Evolutionary conservation across 2,888 invertebrate genomes (phyloP).

Genomic region (Tetropium fuscum): DNA sequence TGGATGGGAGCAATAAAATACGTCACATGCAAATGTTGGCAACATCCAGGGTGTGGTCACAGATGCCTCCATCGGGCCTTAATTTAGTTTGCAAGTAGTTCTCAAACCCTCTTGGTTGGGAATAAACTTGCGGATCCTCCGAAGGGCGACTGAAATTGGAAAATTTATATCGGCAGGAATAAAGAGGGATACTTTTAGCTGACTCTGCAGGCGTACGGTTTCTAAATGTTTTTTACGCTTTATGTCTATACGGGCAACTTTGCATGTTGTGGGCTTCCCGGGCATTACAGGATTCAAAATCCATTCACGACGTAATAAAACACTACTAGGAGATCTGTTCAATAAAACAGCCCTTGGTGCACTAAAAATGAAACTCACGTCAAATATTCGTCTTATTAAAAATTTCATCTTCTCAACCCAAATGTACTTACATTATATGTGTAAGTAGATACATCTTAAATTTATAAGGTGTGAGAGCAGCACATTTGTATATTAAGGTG

Average conservation of each 20-base stretch:
- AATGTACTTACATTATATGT: no score
- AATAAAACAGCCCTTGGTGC: no score
- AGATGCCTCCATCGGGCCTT: slow-evolving; percentile 66
- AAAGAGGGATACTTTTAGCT: slow-evolving; percentile 59
- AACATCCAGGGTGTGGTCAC: slow-evolving; percentile 66
- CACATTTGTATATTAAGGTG: no score
- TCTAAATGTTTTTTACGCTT: slow-evolving; percentile 7
- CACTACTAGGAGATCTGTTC: no score
- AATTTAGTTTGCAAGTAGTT: slow-evolving; percentile 67
- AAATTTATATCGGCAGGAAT: slow-evolving; percentile 64
- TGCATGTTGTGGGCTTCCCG: no score
- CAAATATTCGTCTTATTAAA: no score
- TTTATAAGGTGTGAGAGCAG: no score
- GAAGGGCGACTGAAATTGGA: slow-evolving; percentile 64
- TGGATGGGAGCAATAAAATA: slow-evolving; percentile 66
- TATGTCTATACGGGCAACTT: neutral
- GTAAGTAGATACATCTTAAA: no score
- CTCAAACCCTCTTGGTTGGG: slow-evolving; percentile 57
- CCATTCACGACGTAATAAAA: no score
- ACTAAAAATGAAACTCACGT: no score
- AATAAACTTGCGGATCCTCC: slow-evolving; percentile 60
- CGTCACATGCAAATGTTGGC: slow-evolving; percentile 67
- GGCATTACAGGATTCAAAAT: no score
- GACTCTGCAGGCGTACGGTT: slow-evolving; percentile 38
- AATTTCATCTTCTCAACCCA: no score